Conservation (phyloP, 2,113 vertebrate species). For the Mellivora capensis region DNA sequence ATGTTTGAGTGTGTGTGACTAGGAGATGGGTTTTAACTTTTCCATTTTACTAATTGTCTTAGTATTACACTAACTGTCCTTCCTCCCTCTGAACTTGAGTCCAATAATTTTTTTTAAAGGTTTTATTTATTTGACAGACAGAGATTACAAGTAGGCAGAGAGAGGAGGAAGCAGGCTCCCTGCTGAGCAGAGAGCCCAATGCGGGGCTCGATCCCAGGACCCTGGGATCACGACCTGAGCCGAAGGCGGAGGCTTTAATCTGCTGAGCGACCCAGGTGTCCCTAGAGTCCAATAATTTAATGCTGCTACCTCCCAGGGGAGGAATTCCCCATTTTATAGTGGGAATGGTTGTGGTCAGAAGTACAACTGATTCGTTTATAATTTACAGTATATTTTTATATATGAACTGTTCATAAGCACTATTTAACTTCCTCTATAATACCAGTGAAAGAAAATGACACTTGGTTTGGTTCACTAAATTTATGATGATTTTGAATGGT, state of each 20-base stretch:
- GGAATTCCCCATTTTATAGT: neutral
- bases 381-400: neutral
- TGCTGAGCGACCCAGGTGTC: too few species aligned
- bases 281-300: neutral
- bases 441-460: neutral
- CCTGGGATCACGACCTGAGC: too few species aligned
- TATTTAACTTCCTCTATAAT: neutral
- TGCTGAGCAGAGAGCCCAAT: too few species aligned
- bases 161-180: too few species aligned
- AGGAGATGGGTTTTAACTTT: conserved; percentile 23
- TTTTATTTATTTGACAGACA: too few species aligned
- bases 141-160: too few species aligned
- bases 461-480: neutral
- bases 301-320: neutral
- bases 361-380: neutral
- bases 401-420: neutral
- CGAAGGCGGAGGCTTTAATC: too few species aligned
- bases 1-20: conserved; percentile 32
- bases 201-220: too few species aligned
- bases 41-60: neutral
- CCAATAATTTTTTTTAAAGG: too few species aligned
- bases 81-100: neutral
- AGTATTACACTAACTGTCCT: neutral
- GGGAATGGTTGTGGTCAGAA: neutral
- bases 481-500: neutral